Evolutionary conservation across 2,888 invertebrate genomes (phyloP).

Genomic region (Arenicola marina): DNA sequence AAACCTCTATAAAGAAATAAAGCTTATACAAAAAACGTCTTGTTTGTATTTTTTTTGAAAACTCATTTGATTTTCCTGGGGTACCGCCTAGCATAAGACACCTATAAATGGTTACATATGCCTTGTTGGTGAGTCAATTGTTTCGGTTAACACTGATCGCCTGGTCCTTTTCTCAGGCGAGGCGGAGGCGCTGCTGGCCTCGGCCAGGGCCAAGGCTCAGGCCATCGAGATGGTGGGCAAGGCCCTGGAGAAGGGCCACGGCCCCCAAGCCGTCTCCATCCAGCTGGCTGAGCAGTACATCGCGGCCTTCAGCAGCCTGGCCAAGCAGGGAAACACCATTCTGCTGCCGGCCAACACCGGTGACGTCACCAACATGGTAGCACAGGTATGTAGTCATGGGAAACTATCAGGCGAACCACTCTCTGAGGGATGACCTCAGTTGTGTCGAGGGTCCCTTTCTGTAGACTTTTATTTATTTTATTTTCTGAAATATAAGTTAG

Average conservation of each 20-base stretch:
- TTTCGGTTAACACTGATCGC: too few relatives aligned
- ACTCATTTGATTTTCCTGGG: too few relatives aligned
- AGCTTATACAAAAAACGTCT: too few relatives aligned
- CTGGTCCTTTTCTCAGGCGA: constrained; percentile 65
- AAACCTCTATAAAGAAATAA: too few relatives aligned
- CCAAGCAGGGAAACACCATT: constrained; percentile 90
- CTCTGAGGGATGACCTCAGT: too few relatives aligned
- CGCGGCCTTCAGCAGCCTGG: constrained; percentile 87
- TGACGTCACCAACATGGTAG: constrained; percentile 74
- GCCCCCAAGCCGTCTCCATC: constrained; percentile 87
- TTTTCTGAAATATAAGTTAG: too few relatives aligned
- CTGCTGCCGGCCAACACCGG: constrained; percentile 90
- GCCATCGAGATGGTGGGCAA: constrained; percentile 78
- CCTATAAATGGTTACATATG: too few relatives aligned
- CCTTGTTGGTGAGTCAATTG: too few relatives aligned
- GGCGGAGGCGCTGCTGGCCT: constrained; percentile 85
- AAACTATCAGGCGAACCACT: not conserved
- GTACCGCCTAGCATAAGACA: too few relatives aligned
- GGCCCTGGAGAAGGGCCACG: constrained; percentile 65
- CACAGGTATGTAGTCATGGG: constrained; percentile 67
- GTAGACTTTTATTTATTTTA: too few relatives aligned
- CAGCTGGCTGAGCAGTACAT: constrained; percentile 96
- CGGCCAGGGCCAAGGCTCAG: constrained; percentile 83
- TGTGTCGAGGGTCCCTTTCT: too few relatives aligned
- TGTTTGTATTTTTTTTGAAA: too few relatives aligned